Base-by-base conservation (phyloP, 2,113 vertebrate species). In the Azemiops feae region DNA sequence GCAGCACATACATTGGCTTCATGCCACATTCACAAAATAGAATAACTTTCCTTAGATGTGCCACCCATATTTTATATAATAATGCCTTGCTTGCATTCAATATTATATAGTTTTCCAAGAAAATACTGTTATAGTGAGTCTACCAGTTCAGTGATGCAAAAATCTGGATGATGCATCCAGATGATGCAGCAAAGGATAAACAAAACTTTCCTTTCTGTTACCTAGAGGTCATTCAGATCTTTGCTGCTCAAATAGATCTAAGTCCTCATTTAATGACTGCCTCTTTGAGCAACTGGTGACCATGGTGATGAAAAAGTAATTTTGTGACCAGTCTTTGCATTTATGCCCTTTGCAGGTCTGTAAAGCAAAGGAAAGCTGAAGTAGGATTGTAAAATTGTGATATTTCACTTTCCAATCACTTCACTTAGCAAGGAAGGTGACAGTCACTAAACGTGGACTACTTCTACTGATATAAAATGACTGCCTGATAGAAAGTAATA, bases 41-140 rank as follows among this genome's bases (percentile, higher is more conserved):
- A 94, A 94, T 57, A 94, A 93, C 11, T 93, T 96, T 23, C 81
- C 69, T 45, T 89, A 91, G 53, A 92, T 34, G 60, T 22, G 81
- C 81, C 89, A 14, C 10, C 55, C 52, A 50, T 86, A 91, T 87
- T 94, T 94, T 86, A 45, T 91, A 93, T 94, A 96, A 85, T 88
- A 6, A 94, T 91, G 9, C 1, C 30, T 11, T 52, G 43, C 12
- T 91, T 23, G 0, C 0, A 2, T 87, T 55, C 45, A 47, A 39
- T 54, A 96, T 92, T 30, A 3, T 64, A 88, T 7, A n/a, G 16
- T 34, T 89, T 92, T 93, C 89, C 47, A 89, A 92, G 18, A 50
- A 88, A 54, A 88, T 69, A 30, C 7, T 39, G 18, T 39, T 22
- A 43, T 22, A 81, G 7, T 81, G 34, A 43, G 74, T 81, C 34